Conservation (phyloP, 2,113 vertebrate species). For the Menura novaehollandiae region DNA sequence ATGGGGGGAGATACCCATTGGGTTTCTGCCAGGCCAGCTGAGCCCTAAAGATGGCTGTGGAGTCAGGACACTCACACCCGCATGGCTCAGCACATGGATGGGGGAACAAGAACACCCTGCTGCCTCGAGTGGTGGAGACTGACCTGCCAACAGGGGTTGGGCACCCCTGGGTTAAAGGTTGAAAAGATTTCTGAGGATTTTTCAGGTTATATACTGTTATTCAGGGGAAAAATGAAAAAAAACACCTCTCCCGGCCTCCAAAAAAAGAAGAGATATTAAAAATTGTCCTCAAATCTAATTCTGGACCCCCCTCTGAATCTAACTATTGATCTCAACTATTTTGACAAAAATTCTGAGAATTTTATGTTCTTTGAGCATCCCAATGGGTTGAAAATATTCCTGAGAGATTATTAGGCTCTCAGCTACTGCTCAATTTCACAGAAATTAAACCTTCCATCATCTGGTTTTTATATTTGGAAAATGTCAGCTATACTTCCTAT, state of each 20-base stretch:
- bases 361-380: conserved; percentile 7
- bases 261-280: background rate
- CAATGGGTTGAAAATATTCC: conserved; percentile 25
- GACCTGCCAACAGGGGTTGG: background rate
- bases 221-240: background rate
- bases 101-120: fast-evolving
- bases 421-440: conserved; percentile 63
- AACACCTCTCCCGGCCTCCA: fast-evolving
- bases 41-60: background rate
- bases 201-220: background rate
- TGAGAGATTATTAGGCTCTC: conserved; percentile 29
- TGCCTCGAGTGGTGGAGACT: background rate
- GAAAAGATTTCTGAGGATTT: background rate
- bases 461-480: conserved; percentile 75
- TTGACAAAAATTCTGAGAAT: conserved; percentile 32
- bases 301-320: background rate
- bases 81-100: fast-evolving
- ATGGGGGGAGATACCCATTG: background rate
- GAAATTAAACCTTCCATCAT: conserved; percentile 72
- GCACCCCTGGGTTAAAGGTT: background rate
- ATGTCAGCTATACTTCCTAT: conserved; percentile 70
- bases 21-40: background rate
- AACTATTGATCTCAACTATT: background rate
- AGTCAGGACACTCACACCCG: background rate
- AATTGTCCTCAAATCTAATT: background rate